Base-by-base conservation (phyloP, 2,113 vertebrate genomes). In the Epinephelus lanceolatus region DNA sequence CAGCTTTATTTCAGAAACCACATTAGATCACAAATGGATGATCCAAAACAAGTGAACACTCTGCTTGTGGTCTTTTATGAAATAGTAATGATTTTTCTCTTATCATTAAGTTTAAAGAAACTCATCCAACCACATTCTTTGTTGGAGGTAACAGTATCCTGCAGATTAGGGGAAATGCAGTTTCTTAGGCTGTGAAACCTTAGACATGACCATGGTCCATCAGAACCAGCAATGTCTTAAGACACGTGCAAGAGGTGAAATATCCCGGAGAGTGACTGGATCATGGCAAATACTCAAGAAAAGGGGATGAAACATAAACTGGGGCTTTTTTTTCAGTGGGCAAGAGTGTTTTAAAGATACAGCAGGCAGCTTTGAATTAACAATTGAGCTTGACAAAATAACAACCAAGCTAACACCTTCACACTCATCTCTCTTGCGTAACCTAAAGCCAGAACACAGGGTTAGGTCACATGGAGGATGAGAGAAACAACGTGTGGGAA, bases 401-500 rank as follows among this genome's bases (percentile, higher is more conserved):
- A 52, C 49, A 78, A 25, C 62, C 52, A 85, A 42, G 66, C 56
- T 70, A 76, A 60, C 37, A 67, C 63, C 57, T 86, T 71, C 37
- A 82, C 87, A 82, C 86, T 81, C 88, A 86, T 83, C 80, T 51
- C 88, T 81, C 78, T 49, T 76, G 65, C 18, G 68, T 72, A 81
- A 91, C 89, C 90, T 91, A 88, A 86, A 91, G 85, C 89, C 92
- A 88, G 74, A 83, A 85, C 47, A 78, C 33, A 80, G 80, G 67
- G 83, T 88, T 90, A 85, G 90, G 87, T 89, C 87, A 91, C 86
- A 85, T 83, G 86, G 70, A 79, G 77, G 83, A 87, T 86, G 88
- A 91, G 67, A 71, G 70, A 68, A 73, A 82, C 37, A 53, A 78
- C 21, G 68, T 55, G 69, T 80, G 83, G 69, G 75, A 76, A 76